Evolutionary conservation across 2,113 vertebrate species (phyloP).

Genomic region (Chitala chitala): DNA sequence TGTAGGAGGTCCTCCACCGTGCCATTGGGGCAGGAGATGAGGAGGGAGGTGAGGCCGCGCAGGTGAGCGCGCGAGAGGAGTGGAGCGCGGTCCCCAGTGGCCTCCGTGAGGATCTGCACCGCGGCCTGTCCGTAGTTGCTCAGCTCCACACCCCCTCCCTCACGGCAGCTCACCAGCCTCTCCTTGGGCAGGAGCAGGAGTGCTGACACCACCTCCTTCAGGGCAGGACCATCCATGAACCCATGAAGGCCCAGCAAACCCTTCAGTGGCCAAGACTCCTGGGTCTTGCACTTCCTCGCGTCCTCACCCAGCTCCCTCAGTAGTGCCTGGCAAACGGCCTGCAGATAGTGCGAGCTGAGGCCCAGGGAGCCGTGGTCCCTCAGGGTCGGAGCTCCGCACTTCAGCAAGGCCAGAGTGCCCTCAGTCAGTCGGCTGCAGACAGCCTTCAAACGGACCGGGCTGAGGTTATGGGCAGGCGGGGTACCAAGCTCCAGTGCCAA

Average conservation of each 20-base stretch:
- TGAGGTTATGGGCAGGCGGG: conserved; percentile 69
- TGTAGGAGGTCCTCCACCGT: conserved; percentile 69
- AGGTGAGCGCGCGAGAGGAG: conserved; percentile 65
- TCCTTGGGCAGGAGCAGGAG: conserved; percentile 70
- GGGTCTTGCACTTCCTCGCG: background rate
- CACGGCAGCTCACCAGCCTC: conserved; percentile 50
- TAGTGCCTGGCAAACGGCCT: conserved; percentile 57
- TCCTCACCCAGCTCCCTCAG: conserved; percentile 61
- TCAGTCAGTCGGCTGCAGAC: conserved; percentile 66
- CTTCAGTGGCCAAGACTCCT: conserved; percentile 58
- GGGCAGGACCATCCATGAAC: conserved; percentile 59
- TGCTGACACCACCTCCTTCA: conserved; percentile 66
- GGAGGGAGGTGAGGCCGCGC: conserved; percentile 63
- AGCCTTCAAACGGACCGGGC: conserved; percentile 66
- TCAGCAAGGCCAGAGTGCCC: conserved; percentile 63
- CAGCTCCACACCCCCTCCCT: conserved; percentile 42
- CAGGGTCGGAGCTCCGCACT: conserved; percentile 52
- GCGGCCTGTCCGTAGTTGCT: conserved; percentile 68
- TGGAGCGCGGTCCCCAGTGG: conserved; percentile 38
- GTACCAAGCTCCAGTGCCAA: conserved; percentile 71
- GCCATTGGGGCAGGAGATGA: conserved; percentile 60
- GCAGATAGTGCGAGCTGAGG: conserved; percentile 58
- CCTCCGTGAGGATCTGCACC: conserved; percentile 68
- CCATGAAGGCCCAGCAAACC: conserved; percentile 68
- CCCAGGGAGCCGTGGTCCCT: conserved; percentile 41